Evolutionary conservation across 1,140 invertebrate genomes (phyloP), one percentile per base, ranked within the genome.

Genomic region (Diorhabda elongata): DNA sequence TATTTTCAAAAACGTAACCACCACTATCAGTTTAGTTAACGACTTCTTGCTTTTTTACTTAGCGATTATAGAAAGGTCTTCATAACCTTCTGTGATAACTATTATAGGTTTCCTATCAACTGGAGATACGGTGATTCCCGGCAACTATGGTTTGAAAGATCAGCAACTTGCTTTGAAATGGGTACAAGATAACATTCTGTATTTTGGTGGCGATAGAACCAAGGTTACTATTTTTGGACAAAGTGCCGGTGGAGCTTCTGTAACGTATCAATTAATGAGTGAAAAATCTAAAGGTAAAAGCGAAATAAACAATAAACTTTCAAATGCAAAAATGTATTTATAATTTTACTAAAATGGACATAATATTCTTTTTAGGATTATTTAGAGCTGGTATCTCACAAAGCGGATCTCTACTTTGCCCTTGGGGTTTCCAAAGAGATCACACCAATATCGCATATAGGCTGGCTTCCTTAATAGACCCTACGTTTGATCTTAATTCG

Each of bases 371-470:
- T 59, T 41, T 43, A 74, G 73, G 73, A 9, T 67, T 74, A 58
- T 74, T 69, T 57, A 70, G 73, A 58, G 73, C 70, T n/a, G 70
- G 68, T 9, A 72, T 72, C 9, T 58, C 64, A 42, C 69, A 72
- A 60, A 72, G 73, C 47, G 73, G 70, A 2, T 70, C 73, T 6
- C 64, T 66, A n/a, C n/a, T 74, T 41, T 44, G 60, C 47, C 73
- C 70, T 3, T 74, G 70, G 70, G 61, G 68, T 5, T 74, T 70
- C 58, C 73, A 74, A 67, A 66, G 71, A 47, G 47, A 70, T 44
- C 61, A 68, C 57, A 59, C 62, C 3, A 65, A 72, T 57, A 70
- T 70, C 41, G 66, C 72, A 7, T 69, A 69, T 44, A 52, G 68
- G 47, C 67, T 66, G 4, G 70, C 71, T 42, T 62, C 65, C 45